Evolutionary conservation across 1,140 invertebrate genomes (phyloP).

Genomic region (Ceratosolen fusciceps): DNA sequence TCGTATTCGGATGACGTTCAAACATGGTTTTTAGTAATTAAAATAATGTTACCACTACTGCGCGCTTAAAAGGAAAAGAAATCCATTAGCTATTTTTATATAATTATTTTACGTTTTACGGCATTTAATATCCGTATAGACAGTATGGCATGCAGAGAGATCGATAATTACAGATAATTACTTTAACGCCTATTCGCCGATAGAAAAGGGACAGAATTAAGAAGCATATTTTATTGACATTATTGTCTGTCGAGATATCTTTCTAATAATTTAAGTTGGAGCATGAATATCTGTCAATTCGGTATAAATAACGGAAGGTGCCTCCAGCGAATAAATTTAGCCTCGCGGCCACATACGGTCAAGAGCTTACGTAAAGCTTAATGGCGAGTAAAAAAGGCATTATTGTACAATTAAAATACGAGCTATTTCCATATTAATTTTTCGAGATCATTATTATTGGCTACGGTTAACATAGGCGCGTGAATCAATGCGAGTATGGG

Average conservation of each 20-base stretch:
- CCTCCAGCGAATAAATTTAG: not conserved
- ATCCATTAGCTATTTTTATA: too few species aligned
- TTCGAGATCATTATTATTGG: not conserved
- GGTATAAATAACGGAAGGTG: not conserved
- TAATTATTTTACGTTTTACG: too few species aligned
- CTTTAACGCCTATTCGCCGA: too few species aligned
- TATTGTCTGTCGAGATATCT: not conserved
- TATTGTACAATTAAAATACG: slow-evolving; percentile 7
- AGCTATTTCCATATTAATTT: not conserved
- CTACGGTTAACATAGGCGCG: too few species aligned
- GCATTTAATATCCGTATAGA: too few species aligned
- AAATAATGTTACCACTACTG: not conserved
- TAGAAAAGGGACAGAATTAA: not conserved
- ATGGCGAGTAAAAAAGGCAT: slow-evolving; percentile 15
- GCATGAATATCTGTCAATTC: not conserved
- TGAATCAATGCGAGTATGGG: too few species aligned
- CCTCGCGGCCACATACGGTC: not conserved
- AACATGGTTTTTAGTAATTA: not conserved
- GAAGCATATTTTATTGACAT: not conserved
- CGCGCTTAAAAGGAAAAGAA: too few species aligned
- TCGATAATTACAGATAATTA: too few species aligned
- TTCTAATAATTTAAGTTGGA: slow-evolving; percentile 2
- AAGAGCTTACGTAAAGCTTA: not conserved
- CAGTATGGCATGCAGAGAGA: too few species aligned
- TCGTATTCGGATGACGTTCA: not conserved